Evolutionary conservation across 2,888 invertebrate species (phyloP), one percentile per base, ranked within the genome.

Genomic region (Elegia similella): DNA sequence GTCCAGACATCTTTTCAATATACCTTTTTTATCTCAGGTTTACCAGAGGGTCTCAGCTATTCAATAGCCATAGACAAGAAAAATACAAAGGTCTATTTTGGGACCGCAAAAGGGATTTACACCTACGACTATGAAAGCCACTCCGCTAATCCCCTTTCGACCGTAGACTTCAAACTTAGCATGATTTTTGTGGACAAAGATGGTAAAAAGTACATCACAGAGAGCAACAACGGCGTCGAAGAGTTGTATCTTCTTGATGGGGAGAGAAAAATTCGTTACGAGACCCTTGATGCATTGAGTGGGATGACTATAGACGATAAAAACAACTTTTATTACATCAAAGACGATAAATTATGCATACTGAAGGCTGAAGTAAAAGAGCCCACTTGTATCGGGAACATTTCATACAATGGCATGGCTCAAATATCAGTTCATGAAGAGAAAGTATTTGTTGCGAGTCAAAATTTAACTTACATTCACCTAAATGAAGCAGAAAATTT

Each of bases 311-410:
- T 87, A 42, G 84, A 87, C 47, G 77, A 80, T 16, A 73, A 83
- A 56, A 86, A 86, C 61, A 85, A 89, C 59, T 83, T 88, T 60
- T 88, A 86, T 64, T 89, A 76, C 61, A 77, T 88, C 50, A 78
- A 77, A 65, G 72, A 80, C 16, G 79, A 81, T 2, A 77, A 82
- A 55, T 54, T 88, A 8, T 88, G 68, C 55, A 78, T 86, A 6
- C 62, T 87, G 29, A 85, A 80, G 61, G 70, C 76, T 5, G 77
- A 65, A 52, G 61, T 71, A 7, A 74, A 78, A 1, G 67, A 61
- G 7, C 80, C 87, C 0, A 67, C 70, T 13, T 75, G 70, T 38
- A 74, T 88, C 7, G 78, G 80, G 2, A 78, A 81, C 61, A 67
- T 88, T 0, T 63, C 73, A 1, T 86, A 84, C 59, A 72, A 78